These are phyloP conservation scores for Pseudanteris insignis DNA, from an alignment of 2,888 invertebrate genomes.

Conservation along the genomic window DNA sequence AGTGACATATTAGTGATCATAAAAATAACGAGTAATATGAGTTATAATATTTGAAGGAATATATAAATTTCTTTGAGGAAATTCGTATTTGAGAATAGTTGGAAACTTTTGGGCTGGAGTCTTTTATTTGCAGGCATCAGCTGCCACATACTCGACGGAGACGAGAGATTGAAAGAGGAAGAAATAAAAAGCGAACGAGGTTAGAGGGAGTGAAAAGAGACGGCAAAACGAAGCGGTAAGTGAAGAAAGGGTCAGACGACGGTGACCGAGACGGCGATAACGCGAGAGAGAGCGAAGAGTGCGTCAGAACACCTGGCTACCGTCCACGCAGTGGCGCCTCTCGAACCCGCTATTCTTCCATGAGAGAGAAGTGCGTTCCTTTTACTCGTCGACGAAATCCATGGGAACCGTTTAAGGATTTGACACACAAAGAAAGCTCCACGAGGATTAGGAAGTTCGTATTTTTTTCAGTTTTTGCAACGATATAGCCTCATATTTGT, in stretches of 20 bases:
- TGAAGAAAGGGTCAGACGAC: constrained; percentile 21
- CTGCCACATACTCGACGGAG: constrained; percentile 25
- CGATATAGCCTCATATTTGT: constrained; percentile 33
- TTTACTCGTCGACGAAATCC: constrained; percentile 48
- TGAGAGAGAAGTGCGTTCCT: constrained; percentile 50
- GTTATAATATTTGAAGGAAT: no score
- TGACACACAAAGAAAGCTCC: constrained; percentile 42
- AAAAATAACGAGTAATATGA: no score
- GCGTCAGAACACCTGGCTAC: constrained; percentile 57
- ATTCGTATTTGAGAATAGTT: constrained; percentile 6
- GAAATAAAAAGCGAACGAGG: constrained; percentile 16
- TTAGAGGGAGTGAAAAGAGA: constrained; percentile 4
- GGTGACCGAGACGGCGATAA: constrained; percentile 19
- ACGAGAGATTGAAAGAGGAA: constrained; percentile 2
- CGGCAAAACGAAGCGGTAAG: constrained; percentile 44
- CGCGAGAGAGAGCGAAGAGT: constrained; percentile 30
- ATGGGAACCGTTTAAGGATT: constrained; percentile 54
- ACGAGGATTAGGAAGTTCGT: constrained; percentile 32
- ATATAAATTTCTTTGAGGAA: no score
- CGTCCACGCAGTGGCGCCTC: constrained; percentile 55
- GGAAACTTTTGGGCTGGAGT: constrained; percentile 9
- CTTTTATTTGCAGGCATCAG: constrained; percentile 27
- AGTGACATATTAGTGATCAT: no score
- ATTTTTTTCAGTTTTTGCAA: constrained; percentile 29
- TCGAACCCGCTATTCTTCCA: constrained; percentile 41